Evolutionary conservation across 2,888 invertebrate species (phyloP).

Genomic region (Catocala fraxini): DNA sequence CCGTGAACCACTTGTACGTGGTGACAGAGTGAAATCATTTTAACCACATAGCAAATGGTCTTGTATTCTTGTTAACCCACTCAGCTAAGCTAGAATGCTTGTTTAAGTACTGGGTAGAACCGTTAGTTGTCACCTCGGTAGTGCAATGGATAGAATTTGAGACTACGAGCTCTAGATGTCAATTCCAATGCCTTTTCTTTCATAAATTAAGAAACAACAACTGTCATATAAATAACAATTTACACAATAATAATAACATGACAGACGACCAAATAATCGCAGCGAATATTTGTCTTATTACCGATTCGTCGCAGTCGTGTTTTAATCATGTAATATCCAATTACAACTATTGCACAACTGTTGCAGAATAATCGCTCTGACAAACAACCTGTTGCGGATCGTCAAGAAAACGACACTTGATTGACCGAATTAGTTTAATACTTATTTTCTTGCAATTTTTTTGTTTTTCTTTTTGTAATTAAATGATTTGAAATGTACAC

Average conservation of each 20-base stretch:
- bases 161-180: too few species aligned
- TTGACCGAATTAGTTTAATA: neutral
- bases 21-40: too few species aligned
- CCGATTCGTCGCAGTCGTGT: slow-evolving; percentile 31
- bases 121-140: too few species aligned
- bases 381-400: slow-evolving; percentile 17
- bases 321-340: slow-evolving; percentile 40
- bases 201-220: neutral
- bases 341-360: slow-evolving; percentile 23
- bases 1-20: too few species aligned
- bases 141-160: too few species aligned
- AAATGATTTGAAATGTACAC: too few species aligned
- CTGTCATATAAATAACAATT: slow-evolving; percentile 7
- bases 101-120: too few species aligned
- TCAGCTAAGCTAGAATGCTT: too few species aligned
- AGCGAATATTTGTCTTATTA: slow-evolving; percentile 31
- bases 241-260: slow-evolving; percentile 6
- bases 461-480: neutral
- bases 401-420: neutral
- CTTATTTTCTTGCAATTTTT: neutral
- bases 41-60: too few species aligned
- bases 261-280: neutral
- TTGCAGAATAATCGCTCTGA: slow-evolving; percentile 28
- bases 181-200: neutral
- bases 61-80: too few species aligned